Conservation (phyloP, 2,797 vertebrate species). For the Emydoidea blandingii region DNA sequence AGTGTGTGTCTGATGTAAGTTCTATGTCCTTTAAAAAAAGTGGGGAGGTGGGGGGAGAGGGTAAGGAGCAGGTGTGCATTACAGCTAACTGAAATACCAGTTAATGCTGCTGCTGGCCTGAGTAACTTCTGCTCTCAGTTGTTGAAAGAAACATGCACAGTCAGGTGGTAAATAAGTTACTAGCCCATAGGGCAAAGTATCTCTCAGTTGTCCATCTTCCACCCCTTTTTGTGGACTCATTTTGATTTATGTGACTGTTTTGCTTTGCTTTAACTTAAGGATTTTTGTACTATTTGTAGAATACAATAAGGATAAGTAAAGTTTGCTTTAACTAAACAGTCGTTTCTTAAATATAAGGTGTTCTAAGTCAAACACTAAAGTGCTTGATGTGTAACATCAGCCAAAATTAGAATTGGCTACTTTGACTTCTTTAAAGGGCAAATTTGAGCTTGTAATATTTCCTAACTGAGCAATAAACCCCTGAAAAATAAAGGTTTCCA, state of each 20-base stretch:
- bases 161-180: rapidly evolving
- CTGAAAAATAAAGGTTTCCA: neutral
- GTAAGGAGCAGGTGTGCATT: no score
- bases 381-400: neutral
- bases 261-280: no score
- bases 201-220: rapidly evolving
- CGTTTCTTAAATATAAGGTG: no score
- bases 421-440: neutral
- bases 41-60: neutral
- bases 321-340: no score
- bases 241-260: neutral
- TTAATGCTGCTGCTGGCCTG: rapidly evolving
- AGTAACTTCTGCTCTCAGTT: rapidly evolving
- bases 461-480: neutral
- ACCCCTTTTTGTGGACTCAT: rapidly evolving
- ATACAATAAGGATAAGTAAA: no score
- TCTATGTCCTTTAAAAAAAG: no score
- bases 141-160: neutral
- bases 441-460: rapidly evolving
- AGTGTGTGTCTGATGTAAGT: neutral
- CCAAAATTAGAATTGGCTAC: neutral
- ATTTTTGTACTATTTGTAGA: no score
- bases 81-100: rapidly evolving
- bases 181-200: rapidly evolving
- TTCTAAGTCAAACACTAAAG: neutral